Conservation (phyloP, 1,140 invertebrate genomes). For the Cyclargus thomasi region DNA sequence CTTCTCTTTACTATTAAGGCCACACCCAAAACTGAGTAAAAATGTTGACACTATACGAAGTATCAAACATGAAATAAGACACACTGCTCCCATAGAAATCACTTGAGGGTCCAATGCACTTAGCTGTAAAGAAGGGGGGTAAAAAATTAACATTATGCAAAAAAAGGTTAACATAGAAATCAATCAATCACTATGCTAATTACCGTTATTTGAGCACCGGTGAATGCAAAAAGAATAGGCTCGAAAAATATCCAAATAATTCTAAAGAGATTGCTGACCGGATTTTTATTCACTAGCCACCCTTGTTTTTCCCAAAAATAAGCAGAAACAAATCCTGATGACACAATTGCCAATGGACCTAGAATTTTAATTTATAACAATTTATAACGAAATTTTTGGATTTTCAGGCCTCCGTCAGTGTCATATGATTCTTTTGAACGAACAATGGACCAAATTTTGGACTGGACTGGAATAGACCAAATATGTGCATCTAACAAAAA, state of each 20-base stretch:
- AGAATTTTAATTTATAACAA: conserved; percentile 27
- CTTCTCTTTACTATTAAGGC: conserved; percentile 91
- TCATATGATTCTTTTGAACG: too few species aligned
- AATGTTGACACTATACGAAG: conserved; percentile 80
- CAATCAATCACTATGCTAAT: not conserved
- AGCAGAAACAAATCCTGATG: conserved; percentile 89
- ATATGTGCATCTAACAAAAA: too few species aligned
- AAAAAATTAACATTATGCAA: too few species aligned
- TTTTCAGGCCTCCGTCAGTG: too few species aligned
- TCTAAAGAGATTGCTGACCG: conserved; percentile 89
- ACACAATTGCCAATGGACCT: conserved; percentile 87
- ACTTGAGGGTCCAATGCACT: conserved; percentile 79
- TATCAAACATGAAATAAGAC: conserved; percentile 77
- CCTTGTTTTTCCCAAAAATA: conserved; percentile 85
- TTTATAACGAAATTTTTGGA: too few species aligned
- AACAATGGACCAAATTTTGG: too few species aligned
- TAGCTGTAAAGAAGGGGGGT: conserved; percentile 62
- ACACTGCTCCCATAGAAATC: conserved; percentile 78
- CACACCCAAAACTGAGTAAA: conserved; percentile 81
- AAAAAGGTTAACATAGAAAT: conserved; percentile 7
- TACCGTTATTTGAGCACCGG: conserved; percentile 88
- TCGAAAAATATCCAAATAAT: conserved; percentile 96
- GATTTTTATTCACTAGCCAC: conserved; percentile 89
- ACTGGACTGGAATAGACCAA: too few species aligned
- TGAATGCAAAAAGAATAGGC: conserved; percentile 93